Percentiles rank a stretch among this genome's conserved stretches.
Evolutionary conservation across 2,113 vertebrate species (phyloP).

Genomic region (Oncorhynchus masou): DNA sequence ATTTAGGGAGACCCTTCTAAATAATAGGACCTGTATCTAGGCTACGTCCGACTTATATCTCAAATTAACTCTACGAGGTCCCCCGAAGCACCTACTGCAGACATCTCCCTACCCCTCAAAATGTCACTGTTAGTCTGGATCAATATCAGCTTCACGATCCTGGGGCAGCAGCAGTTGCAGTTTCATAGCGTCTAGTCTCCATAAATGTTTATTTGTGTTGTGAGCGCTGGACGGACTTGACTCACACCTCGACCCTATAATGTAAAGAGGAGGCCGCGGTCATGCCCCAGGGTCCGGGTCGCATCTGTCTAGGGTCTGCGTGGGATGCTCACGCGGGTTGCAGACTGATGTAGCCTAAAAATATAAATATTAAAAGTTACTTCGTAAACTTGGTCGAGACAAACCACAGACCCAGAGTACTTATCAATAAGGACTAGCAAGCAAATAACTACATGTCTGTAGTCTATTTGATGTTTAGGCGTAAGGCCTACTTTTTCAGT

Average conservation of each 20-base stretch:
- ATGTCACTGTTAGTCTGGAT: conserved; percentile 66
- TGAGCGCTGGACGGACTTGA: conserved; percentile 47
- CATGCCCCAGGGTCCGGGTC: neutral
- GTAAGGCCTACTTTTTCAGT: neutral
- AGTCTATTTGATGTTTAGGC: neutral
- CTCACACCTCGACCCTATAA: conserved; percentile 37
- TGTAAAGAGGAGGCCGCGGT: neutral
- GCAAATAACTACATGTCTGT: neutral
- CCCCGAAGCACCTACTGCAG: neutral
- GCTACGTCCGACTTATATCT: neutral
- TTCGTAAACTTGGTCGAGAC: too few species aligned
- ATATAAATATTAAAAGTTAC: neutral
- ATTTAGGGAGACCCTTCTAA: neutral
- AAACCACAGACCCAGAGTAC: too few species aligned
- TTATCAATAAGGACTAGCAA: too few species aligned
- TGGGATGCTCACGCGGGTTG: neutral
- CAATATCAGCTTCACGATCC: conserved; percentile 47
- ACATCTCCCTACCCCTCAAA: conserved; percentile 36
- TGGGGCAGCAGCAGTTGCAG: conserved; percentile 30
- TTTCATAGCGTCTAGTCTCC: conserved; percentile 34
- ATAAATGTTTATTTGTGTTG: conserved; percentile 53
- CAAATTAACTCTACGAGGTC: neutral
- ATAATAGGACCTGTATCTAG: neutral
- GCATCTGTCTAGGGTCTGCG: conserved; percentile 2
- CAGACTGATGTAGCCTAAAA: neutral